phyloP scores from a whole-genome alignment of 1,140 invertebrate species.

The Lanistes nyassanus region DNA sequence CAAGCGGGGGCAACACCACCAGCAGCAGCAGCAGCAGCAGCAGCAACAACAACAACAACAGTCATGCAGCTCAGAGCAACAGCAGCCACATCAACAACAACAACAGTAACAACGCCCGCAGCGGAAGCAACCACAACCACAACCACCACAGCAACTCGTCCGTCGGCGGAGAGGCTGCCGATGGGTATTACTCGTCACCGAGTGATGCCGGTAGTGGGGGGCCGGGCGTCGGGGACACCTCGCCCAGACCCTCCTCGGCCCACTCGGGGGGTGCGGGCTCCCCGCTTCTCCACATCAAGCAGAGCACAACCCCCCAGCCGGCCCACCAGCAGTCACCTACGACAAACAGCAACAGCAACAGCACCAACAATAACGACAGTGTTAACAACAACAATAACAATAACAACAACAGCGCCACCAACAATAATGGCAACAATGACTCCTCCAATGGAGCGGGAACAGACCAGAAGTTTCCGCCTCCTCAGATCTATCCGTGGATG shows the following conservation, averaged over 20 bases:
- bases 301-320: slow-evolving; percentile 20
- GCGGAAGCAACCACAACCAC: neutral
- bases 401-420: slow-evolving; percentile 47
- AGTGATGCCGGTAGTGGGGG: neutral
- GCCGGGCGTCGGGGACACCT: slow-evolving; percentile 12
- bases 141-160: neutral
- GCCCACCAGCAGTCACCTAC: slow-evolving; percentile 15
- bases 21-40: slow-evolving; percentile 17
- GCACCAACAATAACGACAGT: slow-evolving; percentile 4
- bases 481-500: slow-evolving; percentile 64
- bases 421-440: slow-evolving; percentile 29
- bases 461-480: slow-evolving; percentile 39
- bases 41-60: slow-evolving; percentile 19
- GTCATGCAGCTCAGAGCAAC: neutral
- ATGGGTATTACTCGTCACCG: slow-evolving; percentile 19
- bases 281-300: slow-evolving; percentile 17
- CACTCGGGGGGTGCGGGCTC: slow-evolving; percentile 11
- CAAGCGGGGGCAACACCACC: slow-evolving; percentile 11
- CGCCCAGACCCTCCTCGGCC: slow-evolving; percentile 9
- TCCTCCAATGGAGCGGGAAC: slow-evolving; percentile 14
- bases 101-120: slow-evolving; percentile 15
- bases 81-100: slow-evolving; percentile 7
- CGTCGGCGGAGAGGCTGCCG: neutral
- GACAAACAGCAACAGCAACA: slow-evolving; percentile 5
- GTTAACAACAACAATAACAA: slow-evolving; percentile 45